phyloP scores from a whole-genome alignment of 1,140 invertebrate species.

The Bursaphelenchus mucronatus region DNA sequence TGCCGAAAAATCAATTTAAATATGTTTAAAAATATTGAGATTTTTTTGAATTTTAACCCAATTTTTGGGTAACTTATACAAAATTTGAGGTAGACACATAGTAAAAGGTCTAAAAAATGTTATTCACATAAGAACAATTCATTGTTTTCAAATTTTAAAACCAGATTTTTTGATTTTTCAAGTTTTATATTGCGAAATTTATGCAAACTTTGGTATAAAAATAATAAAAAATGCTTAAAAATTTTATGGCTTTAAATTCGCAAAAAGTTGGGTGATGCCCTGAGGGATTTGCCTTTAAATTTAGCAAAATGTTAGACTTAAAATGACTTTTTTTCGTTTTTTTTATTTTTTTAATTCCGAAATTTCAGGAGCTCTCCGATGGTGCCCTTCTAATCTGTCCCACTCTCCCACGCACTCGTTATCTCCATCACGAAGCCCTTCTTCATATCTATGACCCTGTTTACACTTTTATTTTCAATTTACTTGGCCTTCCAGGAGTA shows the following conservation, averaged over 20 bases:
- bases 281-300: conserved; percentile 47
- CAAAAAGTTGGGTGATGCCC: no score
- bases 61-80: no score
- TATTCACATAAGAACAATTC: no score
- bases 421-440: conserved; percentile 62
- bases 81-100: no score
- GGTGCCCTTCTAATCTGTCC: conserved; percentile 62
- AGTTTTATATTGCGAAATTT: conserved; percentile 68
- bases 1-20: neutral
- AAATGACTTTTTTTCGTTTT: no score
- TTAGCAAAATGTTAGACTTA: no score
- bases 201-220: conserved; percentile 11
- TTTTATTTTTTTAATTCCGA: no score
- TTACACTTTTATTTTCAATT: conserved; percentile 63
- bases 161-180: neutral
- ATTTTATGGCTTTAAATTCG: neutral
- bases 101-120: no score
- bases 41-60: no score
- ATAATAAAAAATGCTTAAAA: neutral
- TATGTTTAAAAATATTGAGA: no score
- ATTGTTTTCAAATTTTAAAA: no score
- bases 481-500: conserved; percentile 62
- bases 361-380: conserved; percentile 65
- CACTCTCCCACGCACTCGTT: conserved; percentile 60
- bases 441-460: conserved; percentile 61